Percentiles rank a stretch among this genome's conserved stretches.
Evolutionary conservation across 2,888 invertebrate species (phyloP).

Genomic region (Chrysopilus asiliformis): DNA sequence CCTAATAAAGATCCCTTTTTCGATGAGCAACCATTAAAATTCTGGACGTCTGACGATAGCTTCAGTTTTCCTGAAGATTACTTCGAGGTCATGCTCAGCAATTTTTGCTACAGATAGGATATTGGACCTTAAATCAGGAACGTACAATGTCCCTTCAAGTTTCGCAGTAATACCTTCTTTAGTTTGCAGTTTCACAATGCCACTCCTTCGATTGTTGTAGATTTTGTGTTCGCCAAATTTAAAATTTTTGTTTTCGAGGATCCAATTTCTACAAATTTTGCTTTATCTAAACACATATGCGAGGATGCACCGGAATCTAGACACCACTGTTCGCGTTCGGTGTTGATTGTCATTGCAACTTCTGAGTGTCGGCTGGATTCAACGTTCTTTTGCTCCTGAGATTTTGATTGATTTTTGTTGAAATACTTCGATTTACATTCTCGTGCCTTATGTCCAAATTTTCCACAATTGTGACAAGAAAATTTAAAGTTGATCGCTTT

Average conservation of each 20-base stretch:
- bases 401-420: too few species aligned
- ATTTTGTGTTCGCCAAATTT: not conserved
- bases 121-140: conserved; percentile 1
- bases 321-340: not conserved
- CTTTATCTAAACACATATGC: not conserved
- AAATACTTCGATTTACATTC: too few species aligned
- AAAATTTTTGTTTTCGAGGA: not conserved
- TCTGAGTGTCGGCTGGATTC: not conserved
- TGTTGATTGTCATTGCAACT: not conserved
- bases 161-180: too few species aligned
- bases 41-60: not conserved
- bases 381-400: too few species aligned
- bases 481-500: too few species aligned
- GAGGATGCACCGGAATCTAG: not conserved
- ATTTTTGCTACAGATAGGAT: not conserved
- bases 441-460: too few species aligned
- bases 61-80: not conserved
- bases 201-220: too few species aligned
- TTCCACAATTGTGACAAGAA: too few species aligned
- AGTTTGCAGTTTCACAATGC: too few species aligned
- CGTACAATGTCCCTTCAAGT: too few species aligned
- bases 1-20: too few species aligned
- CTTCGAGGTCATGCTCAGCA: not conserved
- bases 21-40: not conserved
- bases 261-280: not conserved